These are phyloP conservation scores for Hippocampus comes DNA, from an alignment of 2,113 vertebrate species.

Conservation along the genomic window DNA sequence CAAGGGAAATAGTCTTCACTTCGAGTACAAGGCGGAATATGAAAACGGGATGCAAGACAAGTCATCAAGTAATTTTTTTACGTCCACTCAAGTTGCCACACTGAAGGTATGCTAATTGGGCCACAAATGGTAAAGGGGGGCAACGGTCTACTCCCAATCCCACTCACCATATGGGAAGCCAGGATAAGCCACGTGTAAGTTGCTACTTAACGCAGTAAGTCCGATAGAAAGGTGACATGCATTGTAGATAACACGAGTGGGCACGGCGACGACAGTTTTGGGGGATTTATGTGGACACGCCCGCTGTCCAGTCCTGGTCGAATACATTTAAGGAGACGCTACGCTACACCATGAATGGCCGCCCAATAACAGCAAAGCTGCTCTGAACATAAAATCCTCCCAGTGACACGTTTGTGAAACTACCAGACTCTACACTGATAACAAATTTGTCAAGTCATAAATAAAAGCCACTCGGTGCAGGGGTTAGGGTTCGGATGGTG, in stretches of 20 bases:
- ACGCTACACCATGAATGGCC: conserved; percentile 1
- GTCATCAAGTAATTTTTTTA: not conserved
- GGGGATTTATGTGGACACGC: not conserved
- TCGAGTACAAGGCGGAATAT: not conserved
- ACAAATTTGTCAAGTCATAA: not conserved
- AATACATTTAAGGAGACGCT: not conserved
- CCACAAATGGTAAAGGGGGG: conserved; percentile 4
- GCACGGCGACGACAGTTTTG: not conserved
- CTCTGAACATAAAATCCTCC: not conserved
- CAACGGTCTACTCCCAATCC: conserved; percentile 16
- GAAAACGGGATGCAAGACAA: not conserved
- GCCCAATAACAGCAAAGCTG: conserved; percentile 7
- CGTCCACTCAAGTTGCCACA: not conserved
- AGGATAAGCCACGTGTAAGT: conserved; percentile 48
- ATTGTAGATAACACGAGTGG: not conserved
- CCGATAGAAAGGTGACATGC: not conserved
- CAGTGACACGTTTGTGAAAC: not conserved
- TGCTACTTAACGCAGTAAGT: conserved; percentile 11
- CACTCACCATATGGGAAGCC: conserved; percentile 40
- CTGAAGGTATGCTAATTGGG: not conserved
- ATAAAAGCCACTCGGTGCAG: not conserved
- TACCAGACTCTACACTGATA: not conserved
- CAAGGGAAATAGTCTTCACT: conserved; percentile 15
- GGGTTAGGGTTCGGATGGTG: too few relatives aligned
- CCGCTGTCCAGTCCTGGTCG: not conserved